Evolutionary conservation across 2,888 invertebrate genomes (phyloP).

Genomic region (Zaprionus obscuricornis): DNA sequence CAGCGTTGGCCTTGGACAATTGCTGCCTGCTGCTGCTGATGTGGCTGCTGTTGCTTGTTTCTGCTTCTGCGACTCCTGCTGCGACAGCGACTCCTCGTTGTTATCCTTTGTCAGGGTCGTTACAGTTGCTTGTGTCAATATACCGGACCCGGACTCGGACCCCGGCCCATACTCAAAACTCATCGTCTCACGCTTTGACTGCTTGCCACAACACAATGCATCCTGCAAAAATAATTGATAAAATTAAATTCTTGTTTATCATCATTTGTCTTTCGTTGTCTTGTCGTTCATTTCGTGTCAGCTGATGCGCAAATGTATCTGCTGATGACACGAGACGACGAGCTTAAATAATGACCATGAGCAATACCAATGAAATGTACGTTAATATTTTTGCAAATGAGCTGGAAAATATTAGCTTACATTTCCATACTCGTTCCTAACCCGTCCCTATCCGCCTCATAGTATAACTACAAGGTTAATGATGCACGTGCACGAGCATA

Average conservation of each 20-base stretch:
- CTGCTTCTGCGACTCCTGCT: conserved; percentile 3
- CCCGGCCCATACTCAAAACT: too few species aligned
- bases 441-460: too few species aligned
- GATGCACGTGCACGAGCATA: too few species aligned
- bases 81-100: conserved; percentile 11
- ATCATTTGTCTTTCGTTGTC: conserved; percentile 24
- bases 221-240: conserved; percentile 47
- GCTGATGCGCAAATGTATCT: too few species aligned
- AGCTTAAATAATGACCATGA: too few species aligned
- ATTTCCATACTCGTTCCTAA: conserved; percentile 1
- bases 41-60: background rate
- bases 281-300: too few species aligned
- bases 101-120: conserved; percentile 32
- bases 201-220: conserved; percentile 9
- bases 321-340: background rate
- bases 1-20: conserved; percentile 25
- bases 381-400: conserved; percentile 10
- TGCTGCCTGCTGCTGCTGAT: too few species aligned
- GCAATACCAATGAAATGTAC: background rate
- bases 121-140: conserved; percentile 21
- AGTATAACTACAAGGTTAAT: conserved; percentile 12
- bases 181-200: conserved; percentile 17
- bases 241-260: conserved; percentile 38
- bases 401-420: conserved; percentile 19
- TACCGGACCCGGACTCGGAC: too few species aligned